Conservation (phyloP, 2,888 invertebrate species). For the Rotaria sp. region DNA sequence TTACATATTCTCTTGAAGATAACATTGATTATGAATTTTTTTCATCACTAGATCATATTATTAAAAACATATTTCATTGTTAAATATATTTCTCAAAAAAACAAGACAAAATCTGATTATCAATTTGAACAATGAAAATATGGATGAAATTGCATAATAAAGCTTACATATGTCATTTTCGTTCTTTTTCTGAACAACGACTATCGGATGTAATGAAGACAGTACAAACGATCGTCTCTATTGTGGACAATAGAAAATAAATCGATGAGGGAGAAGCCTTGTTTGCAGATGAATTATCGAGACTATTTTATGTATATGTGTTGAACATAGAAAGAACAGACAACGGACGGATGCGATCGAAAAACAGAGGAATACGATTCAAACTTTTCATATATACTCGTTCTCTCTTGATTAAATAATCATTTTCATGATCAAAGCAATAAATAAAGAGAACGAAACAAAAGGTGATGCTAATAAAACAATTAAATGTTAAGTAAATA, state of each 20-base stretch:
- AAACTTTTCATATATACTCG: background rate
- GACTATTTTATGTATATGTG: background rate
- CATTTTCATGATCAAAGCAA: background rate
- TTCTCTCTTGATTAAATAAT: conserved; percentile 13
- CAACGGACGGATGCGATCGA: background rate
- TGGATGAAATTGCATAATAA: background rate
- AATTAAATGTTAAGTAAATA: background rate
- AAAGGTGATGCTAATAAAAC: background rate
- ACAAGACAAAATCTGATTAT: background rate
- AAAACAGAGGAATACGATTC: background rate
- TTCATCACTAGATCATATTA: background rate
- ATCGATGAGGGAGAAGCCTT: background rate
- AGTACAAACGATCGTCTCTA: background rate
- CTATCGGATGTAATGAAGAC: background rate
- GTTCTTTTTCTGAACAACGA: background rate
- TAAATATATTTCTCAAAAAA: background rate
- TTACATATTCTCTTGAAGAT: background rate
- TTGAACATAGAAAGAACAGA: background rate
- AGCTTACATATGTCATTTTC: background rate
- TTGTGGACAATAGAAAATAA: conserved; percentile 1
- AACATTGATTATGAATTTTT: background rate
- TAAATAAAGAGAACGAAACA: background rate
- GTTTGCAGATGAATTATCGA: conserved; percentile 19
- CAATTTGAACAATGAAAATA: background rate
- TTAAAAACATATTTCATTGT: background rate